Conservation (phyloP, 2,113 vertebrate species). For the Colaptes auratus region DNA sequence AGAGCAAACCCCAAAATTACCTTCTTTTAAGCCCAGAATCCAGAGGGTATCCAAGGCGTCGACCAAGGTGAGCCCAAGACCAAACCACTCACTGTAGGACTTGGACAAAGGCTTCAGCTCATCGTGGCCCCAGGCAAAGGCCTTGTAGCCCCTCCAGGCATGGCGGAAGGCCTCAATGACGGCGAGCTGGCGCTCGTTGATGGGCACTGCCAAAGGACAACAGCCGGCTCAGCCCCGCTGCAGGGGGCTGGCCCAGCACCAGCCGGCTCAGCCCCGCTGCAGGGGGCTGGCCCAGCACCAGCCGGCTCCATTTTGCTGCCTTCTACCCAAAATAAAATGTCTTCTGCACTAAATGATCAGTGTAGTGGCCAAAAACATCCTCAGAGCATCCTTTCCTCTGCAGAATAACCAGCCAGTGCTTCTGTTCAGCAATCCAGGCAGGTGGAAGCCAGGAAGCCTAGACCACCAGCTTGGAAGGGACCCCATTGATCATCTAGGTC, state of each 20-base stretch:
- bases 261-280: background rate
- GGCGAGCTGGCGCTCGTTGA: slow-evolving; percentile 77
- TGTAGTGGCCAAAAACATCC: background rate
- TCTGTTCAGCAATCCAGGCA: background rate
- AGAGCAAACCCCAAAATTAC: slow-evolving; percentile 58
- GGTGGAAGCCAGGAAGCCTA: background rate
- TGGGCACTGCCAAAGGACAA: slow-evolving; percentile 40
- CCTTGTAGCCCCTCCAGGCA: slow-evolving; percentile 91
- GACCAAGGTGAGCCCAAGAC: slow-evolving; percentile 91
- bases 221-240: background rate
- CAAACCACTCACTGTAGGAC: slow-evolving; percentile 94
- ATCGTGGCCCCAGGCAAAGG: slow-evolving; percentile 93
- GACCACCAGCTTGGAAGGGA: too few species aligned
- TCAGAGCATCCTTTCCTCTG: background rate
- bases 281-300: background rate
- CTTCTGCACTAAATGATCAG: background rate
- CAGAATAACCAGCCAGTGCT: background rate
- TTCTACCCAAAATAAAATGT: background rate
- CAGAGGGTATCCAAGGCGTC: slow-evolving; percentile 97
- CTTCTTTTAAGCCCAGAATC: slow-evolving; percentile 92
- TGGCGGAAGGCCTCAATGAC: slow-evolving; percentile 91
- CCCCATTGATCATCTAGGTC: too few species aligned
- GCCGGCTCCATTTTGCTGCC: background rate
- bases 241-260: too few species aligned
- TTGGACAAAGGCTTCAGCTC: slow-evolving; percentile 94